These are phyloP conservation scores for Anolis sagrei DNA, from an alignment of 2,113 vertebrate genomes.

Conservation along the genomic window DNA sequence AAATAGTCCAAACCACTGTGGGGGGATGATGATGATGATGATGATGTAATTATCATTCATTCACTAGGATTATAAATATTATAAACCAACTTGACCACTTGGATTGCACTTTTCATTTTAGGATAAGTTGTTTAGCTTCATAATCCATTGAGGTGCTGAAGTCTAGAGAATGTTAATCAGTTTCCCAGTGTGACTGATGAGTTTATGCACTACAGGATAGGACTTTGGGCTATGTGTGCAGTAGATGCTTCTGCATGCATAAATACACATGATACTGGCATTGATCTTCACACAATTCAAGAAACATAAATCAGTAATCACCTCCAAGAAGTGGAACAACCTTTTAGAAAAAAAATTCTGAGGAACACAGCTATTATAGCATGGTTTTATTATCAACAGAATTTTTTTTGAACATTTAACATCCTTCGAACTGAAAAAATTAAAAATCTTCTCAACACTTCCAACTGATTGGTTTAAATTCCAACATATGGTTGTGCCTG, in stretches of 20 bases:
- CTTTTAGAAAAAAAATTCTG: too few relatives aligned
- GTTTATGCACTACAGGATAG: constrained; percentile 74
- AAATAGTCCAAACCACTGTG: constrained; percentile 89
- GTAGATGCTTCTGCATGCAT: background rate
- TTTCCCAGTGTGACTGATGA: constrained; percentile 92
- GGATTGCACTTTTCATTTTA: constrained; percentile 96
- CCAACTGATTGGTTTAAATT: background rate
- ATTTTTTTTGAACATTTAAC: too few relatives aligned
- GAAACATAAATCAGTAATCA: too few relatives aligned
- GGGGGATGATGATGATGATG: constrained; percentile 88
- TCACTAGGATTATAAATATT: constrained; percentile 91
- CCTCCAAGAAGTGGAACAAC: too few relatives aligned
- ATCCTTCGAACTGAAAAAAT: too few relatives aligned
- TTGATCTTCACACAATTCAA: too few relatives aligned
- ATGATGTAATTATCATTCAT: constrained; percentile 81
- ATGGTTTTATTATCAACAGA: too few relatives aligned
- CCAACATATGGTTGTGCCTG: background rate
- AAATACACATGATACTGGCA: too few relatives aligned
- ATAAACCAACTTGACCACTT: constrained; percentile 92
- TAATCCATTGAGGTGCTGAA: constrained; percentile 91
- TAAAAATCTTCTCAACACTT: background rate
- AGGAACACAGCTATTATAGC: too few relatives aligned
- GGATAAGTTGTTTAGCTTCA: constrained; percentile 88
- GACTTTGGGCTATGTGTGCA: constrained; percentile 71
- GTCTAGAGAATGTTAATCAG: constrained; percentile 86